Evolutionary conservation across 2,888 invertebrate genomes (phyloP).

Genomic region (Phorcus lineatus): DNA sequence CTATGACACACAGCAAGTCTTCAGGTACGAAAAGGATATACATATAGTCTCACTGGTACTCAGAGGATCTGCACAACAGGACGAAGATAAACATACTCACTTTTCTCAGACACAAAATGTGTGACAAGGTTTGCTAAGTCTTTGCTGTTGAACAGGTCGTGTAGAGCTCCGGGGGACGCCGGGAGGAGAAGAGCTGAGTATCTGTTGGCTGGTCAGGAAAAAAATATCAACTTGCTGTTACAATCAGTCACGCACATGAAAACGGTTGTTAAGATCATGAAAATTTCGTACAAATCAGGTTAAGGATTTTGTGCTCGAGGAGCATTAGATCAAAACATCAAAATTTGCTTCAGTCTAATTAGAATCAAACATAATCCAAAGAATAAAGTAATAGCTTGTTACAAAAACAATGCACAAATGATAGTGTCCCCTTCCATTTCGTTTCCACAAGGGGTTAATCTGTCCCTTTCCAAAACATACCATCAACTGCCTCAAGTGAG

Average conservation of each 20-base stretch:
- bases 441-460: too few relatives aligned
- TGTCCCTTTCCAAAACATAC: conserved; percentile 56
- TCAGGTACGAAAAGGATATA: too few relatives aligned
- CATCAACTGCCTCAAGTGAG: conserved; percentile 75
- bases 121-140: conserved; percentile 74
- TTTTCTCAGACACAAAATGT: conserved; percentile 76
- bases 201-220: conserved; percentile 70
- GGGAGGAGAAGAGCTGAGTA: conserved; percentile 76
- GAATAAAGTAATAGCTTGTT: too few relatives aligned
- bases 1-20: too few relatives aligned
- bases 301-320: background rate
- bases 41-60: too few relatives aligned
- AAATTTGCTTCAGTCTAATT: too few relatives aligned
- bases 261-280: background rate
- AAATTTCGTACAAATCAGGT: too few relatives aligned
- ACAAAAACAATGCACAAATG: too few relatives aligned
- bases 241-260: background rate
- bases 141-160: conserved; percentile 73
- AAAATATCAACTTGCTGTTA: background rate
- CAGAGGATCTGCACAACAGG: too few relatives aligned
- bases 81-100: conserved; percentile 61
- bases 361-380: too few relatives aligned
- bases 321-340: background rate
- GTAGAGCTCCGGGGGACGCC: conserved; percentile 75
- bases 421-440: too few relatives aligned